Evolutionary conservation across 2,113 vertebrate genomes (phyloP), one percentile per base, ranked within the genome.

Genomic region (Quiscalus mexicanus): DNA sequence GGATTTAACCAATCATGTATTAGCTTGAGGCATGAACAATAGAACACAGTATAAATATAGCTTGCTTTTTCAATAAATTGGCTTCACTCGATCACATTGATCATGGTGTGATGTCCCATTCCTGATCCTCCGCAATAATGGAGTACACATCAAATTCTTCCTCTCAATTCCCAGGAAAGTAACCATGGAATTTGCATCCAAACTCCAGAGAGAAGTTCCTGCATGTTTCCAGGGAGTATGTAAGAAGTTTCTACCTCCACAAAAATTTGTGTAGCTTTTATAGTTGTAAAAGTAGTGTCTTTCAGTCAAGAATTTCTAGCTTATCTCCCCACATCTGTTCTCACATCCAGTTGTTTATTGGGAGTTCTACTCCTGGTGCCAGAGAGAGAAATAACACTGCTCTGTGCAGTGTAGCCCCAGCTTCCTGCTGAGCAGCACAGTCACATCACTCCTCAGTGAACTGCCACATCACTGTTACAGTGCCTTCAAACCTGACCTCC

Each of bases 381-480:
- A 73, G 39, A 73, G 30, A 55, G 16, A 42, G 17, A 56, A 56
- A n/a, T n/a, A 73, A 56, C 52, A 50, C 49, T 50, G 33, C 67
- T 55, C 27, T 5, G n/a, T 17, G 5, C 13, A 58, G 42, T 47
- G 17, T 58, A 83, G 50, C 11, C 15, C 52, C 35, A 20, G 56
- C 50, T 69, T 78, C 22, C 14, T 1, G 0, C 44, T 30, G 35
- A 60, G 52, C 77, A 35, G 53, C 2, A 1, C 71, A 82, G 41
- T 41, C 44, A 6, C 12, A 25, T 31, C 4, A 1, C 42, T 47
- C 5, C 25, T n/a, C 23, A 22, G 52, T 44, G 31, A 49, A 37
- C 13, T 0, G 3, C 42, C 52, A 70, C 0, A 0, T 13, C 35
- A 39, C 56, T 55, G 81, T 62, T 75, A 59, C 21, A 0, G 16